phyloP scores from a whole-genome alignment of 2,797 vertebrate species.

The Orientallactaga sibirica region DNA sequence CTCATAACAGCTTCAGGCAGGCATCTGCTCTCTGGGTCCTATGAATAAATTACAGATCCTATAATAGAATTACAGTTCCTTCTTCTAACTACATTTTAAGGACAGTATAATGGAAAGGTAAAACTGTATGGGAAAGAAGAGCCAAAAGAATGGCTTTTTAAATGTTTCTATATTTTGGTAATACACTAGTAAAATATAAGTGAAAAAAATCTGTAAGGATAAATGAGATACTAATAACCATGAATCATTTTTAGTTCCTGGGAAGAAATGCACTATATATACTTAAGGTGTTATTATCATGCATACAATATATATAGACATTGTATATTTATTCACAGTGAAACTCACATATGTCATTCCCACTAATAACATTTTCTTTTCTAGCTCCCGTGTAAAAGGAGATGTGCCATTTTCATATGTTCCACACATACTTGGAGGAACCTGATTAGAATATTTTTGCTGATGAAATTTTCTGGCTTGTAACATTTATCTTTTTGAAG shows the following conservation, averaged over 20 bases:
- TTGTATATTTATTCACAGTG: conserved; percentile 76
- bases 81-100: conserved; percentile 33
- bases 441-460: conserved; percentile 75
- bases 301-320: conserved; percentile 70
- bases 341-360: conserved; percentile 76
- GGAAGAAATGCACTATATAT: conserved; percentile 67
- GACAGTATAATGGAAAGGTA: conserved; percentile 34
- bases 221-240: conserved; percentile 76
- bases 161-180: conserved; percentile 70
- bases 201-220: conserved; percentile 69
- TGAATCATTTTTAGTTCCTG: conserved; percentile 74
- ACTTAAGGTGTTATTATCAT: conserved; percentile 74
- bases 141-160: conserved; percentile 50
- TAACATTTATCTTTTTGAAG: conserved; percentile 77
- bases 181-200: conserved; percentile 69
- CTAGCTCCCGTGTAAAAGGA: conserved; percentile 25
- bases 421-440: conserved; percentile 62
- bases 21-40: not conserved
- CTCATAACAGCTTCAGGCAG: not conserved
- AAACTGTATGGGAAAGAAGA: not conserved
- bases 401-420: conserved; percentile 66
- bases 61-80: not conserved
- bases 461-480: conserved; percentile 70
- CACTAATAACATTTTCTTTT: conserved; percentile 80
- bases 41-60: not conserved